Base-by-base conservation (phyloP, 2,113 vertebrate species). In the Corythaeola cristata region DNA sequence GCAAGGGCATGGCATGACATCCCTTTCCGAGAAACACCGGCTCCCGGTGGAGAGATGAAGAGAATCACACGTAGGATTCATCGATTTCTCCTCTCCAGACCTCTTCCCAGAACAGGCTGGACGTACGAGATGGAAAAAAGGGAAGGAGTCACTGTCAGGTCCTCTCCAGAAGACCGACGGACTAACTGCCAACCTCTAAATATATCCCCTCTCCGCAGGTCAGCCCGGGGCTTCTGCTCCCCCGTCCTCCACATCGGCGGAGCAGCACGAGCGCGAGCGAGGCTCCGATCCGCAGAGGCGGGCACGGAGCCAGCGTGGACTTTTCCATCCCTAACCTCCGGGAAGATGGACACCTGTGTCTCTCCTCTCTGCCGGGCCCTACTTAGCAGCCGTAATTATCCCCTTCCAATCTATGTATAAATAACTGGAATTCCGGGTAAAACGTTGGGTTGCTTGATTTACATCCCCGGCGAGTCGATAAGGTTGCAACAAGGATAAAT, bases 401-500 rank as follows among this genome's bases (percentile, higher is more conserved):
- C 39, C 93, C 96, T 93, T 77, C 74, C 93, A 82, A 82, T 82
- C 89, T 73, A 21, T n/a, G 85, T 69, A 93, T 88, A 97, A 95
- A 95, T 91, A 96, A 89, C 88, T 94, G 96, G 96, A 69, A 95
- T 95, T 96, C 94, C 87, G 95, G 94, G 94, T 68, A 91, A 73
- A 94, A 64, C 5, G 77, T 72, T 64, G 81, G 89, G 32, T 35
- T 12, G 74, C 88, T 85, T 94, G 89, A 96, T 96, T 95, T 97
- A 95, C 94, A 89, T 87, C 91, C 89, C 91, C 85, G 49, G 94
- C 0, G 26, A 82, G 89, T 76, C 81, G 64, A 94, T 91, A 73
- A 93, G 94, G 93, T 89, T 92, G 94, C 80, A 32, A 84, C 73
- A 87, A 96, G 95, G 96, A 96, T 93, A 96, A 97, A 96, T 95